Base-by-base conservation (phyloP, 1,140 invertebrate species). In the Zaprionus davidi region DNA sequence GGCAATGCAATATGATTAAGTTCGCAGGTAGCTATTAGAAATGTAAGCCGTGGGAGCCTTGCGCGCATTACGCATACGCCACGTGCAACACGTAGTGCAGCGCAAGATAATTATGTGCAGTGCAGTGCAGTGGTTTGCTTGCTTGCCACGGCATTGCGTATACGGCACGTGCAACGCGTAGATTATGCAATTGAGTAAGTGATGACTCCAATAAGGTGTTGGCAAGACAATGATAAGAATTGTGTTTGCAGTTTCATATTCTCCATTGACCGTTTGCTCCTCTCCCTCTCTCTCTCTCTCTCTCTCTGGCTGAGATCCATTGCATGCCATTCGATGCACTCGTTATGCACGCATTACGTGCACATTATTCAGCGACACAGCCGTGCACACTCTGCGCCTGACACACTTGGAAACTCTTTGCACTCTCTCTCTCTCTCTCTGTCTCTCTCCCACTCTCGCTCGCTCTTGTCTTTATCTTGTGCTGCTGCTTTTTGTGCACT, bases 241-340 rank as follows among this genome's bases (percentile, higher is more conserved):
- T n/a, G 2, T 7, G 15, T 41, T n/a, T 6, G 38, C 7, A n/a
- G 15, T 7, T 15, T 41, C 38, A 41, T n/a, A 41, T n/a, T 41
- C 0, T 20, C 38, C 15, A 15, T 2, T 41, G 38, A 15, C 38
- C 15, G 15, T 11, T 34, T 34, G 31, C 31, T 34, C 3, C 31
- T 34, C 9, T 34, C 9, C 11, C 31, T 11, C 9, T 31, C 9
- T 11, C 31, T 31, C 9, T 34, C 0, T 34, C 31, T 34, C 9
- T 11, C 9, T 34, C 6, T n/a, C n/a, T 12, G 44, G 22, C 15
- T 31, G 44, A 31, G 31, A 56, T 24, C 24, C 31, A 51, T 13
- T 26, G 59, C 38, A 71, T 71, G 59, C 26, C 13, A 64, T 53
- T 36, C 28, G 41, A 64, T 64, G 68, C 59, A 56, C 24, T 71